Conservation (phyloP, 2,797 vertebrate genomes). For the Antrozous pallidus region DNA sequence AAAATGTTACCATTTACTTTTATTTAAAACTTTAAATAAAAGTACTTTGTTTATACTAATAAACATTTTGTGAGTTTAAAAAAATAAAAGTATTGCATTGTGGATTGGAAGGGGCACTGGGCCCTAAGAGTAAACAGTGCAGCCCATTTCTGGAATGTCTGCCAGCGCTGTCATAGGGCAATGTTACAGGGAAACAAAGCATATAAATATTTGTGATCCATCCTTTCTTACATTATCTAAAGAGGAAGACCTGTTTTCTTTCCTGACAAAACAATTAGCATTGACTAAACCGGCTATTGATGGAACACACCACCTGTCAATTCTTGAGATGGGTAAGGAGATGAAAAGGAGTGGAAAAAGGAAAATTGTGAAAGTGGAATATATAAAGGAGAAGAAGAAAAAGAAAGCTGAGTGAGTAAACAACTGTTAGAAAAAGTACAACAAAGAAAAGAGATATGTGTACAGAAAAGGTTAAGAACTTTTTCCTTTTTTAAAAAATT, state of each 20-base stretch:
- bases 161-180: neutral
- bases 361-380: neutral
- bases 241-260: neutral
- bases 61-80: neutral
- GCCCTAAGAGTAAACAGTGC: neutral
- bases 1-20: neutral
- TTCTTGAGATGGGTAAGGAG: neutral
- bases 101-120: neutral
- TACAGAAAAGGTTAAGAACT: neutral
- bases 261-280: neutral
- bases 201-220: neutral
- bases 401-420: neutral
- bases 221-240: neutral
- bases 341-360: neutral
- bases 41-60: neutral
- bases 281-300: neutral
- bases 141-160: neutral
- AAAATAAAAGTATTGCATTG: neutral
- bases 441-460: neutral
- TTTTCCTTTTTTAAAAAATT: neutral
- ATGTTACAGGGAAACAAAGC: neutral
- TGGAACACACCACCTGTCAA: neutral
- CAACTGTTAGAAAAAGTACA: neutral
- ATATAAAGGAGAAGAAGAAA: neutral
- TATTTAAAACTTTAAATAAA: neutral